phyloP scores from a whole-genome alignment of 2,797 vertebrate species.

The Chaenodraco wilsoni region DNA sequence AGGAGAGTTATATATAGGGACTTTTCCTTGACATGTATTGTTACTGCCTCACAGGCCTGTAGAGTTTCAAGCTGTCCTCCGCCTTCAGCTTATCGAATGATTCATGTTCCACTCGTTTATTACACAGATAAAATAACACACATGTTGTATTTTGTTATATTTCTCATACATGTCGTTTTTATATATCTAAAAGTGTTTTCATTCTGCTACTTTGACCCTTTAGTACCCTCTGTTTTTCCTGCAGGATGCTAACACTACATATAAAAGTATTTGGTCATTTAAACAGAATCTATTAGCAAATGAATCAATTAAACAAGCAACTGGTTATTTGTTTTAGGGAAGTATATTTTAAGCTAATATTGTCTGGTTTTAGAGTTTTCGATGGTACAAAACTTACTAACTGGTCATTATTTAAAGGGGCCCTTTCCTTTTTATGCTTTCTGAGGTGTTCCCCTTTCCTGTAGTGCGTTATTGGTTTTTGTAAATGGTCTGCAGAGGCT shows the following conservation, averaged over 20 bases:
- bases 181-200: background rate
- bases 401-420: too few relatives aligned
- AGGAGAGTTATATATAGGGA: constrained; percentile 50
- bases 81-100: constrained; percentile 29
- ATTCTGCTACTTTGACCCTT: constrained; percentile 16
- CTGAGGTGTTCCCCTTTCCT: too few relatives aligned
- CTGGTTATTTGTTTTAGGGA: background rate
- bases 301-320: background rate
- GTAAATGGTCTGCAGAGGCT: too few relatives aligned
- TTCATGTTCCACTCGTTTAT: constrained; percentile 20
- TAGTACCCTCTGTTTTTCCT: background rate
- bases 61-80: constrained; percentile 44
- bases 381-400: too few relatives aligned
- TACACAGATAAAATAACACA: constrained; percentile 24
- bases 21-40: constrained; percentile 61
- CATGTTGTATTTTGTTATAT: constrained; percentile 18
- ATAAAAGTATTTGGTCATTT: background rate
- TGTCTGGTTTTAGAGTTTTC: too few relatives aligned
- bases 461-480: too few relatives aligned
- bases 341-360: too few relatives aligned
- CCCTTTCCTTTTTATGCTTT: too few relatives aligned
- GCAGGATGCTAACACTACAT: background rate
- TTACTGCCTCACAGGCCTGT: constrained; percentile 51
- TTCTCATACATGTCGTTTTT: background rate
- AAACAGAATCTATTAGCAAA: background rate